Evolutionary conservation across 2,888 invertebrate species (phyloP), one percentile per base, ranked within the genome.

Genomic region (Eueremaeus valkanovi): DNA sequence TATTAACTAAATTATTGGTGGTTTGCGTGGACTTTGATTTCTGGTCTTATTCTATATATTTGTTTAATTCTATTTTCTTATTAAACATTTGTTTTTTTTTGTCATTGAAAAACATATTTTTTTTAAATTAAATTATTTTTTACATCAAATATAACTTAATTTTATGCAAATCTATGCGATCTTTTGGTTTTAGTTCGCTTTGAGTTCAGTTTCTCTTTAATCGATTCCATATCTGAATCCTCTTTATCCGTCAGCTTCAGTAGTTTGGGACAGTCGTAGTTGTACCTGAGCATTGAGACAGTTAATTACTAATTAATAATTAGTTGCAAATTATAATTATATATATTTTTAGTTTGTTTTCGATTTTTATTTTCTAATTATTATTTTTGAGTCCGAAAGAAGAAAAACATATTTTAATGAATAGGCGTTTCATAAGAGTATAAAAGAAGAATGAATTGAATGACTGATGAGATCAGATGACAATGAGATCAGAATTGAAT

Each of bases 211-310:
- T 70, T 70, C 24, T 70, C 42, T 36, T 45, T 40, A n/a, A 66
- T 66, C 36, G 63, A 66, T 18, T 70, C 42, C 45, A 45, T 42
- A 2, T 70, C 70, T 36, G 70, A 70, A 29, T 70, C 70, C 9
- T 70, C 45, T 21, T 70, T 70, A 70, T 42, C 40, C 6, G 40
- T 70, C 29, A 70, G 27, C 16, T 70, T 70, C 29, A 70, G 21
- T 16, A 70, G 45, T 42, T 70, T 42, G 27, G 70, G 70, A 42
- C 70, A 70, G 70, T 70, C 70, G 24, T 70, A 42, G 45, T 70
- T 70, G 18, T 70, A 66, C 63, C 63, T 66, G 33, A 58, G 13
- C 8, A 11, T 9, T n/a, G 18, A 49, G 21, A 49, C 18, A 49
- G 3, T 18, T 11, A 5, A n/a, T 8, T 5, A 49, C 5, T 49